Evolutionary conservation across 2,797 vertebrate genomes (phyloP), one percentile per base, ranked within the genome.

Genomic region (Xenops minutus): DNA sequence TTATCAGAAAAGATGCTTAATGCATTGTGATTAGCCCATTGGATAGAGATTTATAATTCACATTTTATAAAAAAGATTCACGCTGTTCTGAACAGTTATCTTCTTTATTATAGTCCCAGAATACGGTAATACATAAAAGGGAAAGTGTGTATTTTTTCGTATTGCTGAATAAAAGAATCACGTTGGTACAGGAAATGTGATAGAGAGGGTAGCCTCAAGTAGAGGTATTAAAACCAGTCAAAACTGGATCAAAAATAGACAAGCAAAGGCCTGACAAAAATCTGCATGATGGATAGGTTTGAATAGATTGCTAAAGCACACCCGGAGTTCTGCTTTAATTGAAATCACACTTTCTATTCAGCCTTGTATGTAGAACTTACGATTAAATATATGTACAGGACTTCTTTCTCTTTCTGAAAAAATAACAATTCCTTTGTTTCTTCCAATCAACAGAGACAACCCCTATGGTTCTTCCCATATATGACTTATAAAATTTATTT

Each of bases 31-130:
- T 95, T 93, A 96, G 48, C 21, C 44, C n/a, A 54, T 1, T 88
- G 66, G 49, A 85, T 34, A 34, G 46, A 92, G 62, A 93, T 79
- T 93, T 80, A 85, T 88, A 74, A 97, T 93, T 96, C 96, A 61
- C 64, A 85, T 89, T 92, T 83, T 89, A 34, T 89, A 87, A 87
- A 88, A 92, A 52, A 93, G 75, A 73, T 75, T 58, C 58, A 85
- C 0, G 0, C n/a, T 88, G 56, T 69, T 91, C 87, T 74, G 73
- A 89, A 48, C 21, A 93, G n/a, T 82, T 88, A 76, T 73, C 78
- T 86, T 43, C 36, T 92, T 89, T 93, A 93, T 88, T 88, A 76
- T 79, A 79, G 81, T 96, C 93, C 78, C n/a, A 71, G 59, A 78
- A 56, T 71, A 91, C 62, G 36, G 4, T 94, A 91, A 91, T 85